These are phyloP conservation scores for Coryphaenoides rupestris DNA, from an alignment of 2,113 vertebrate genomes.

Conservation along the genomic window DNA sequence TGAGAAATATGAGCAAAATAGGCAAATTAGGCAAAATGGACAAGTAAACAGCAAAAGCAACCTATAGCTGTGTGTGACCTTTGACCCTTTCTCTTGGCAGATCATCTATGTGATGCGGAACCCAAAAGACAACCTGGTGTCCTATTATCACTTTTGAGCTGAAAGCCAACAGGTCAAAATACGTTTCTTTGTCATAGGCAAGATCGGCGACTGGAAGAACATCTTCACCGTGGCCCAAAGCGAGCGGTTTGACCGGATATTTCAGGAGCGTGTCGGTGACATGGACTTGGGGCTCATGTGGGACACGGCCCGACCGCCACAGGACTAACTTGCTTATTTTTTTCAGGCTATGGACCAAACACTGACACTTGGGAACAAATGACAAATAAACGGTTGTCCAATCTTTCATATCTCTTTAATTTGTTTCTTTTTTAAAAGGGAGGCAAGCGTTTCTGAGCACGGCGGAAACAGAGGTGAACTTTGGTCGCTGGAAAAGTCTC, in stretches of 20 bases:
- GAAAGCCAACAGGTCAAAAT: no score
- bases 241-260: conserved; percentile 48
- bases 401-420: conserved; percentile 44
- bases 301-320: conserved; percentile 27
- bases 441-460: no score
- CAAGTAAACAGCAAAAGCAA: no score
- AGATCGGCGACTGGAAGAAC: conserved; percentile 66
- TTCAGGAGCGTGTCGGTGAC: conserved; percentile 49
- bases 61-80: no score
- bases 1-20: no score
- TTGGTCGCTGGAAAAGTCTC: conserved; percentile 28
- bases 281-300: conserved; percentile 51
- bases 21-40: no score
- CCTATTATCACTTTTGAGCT: conserved; percentile 69
- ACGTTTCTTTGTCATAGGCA: conserved; percentile 36
- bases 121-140: conserved; percentile 72
- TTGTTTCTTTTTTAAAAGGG: conserved; percentile 19
- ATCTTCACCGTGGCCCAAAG: conserved; percentile 57
- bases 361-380: neutral
- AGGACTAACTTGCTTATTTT: neutral
- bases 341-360: neutral
- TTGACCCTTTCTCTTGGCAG: conserved; percentile 39
- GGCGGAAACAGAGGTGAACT: conserved; percentile 5
- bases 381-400: conserved; percentile 10
- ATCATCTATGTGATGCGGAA: conserved; percentile 74